Base-by-base conservation (phyloP, 2,797 vertebrate genomes). In the Podargus strigoides region DNA sequence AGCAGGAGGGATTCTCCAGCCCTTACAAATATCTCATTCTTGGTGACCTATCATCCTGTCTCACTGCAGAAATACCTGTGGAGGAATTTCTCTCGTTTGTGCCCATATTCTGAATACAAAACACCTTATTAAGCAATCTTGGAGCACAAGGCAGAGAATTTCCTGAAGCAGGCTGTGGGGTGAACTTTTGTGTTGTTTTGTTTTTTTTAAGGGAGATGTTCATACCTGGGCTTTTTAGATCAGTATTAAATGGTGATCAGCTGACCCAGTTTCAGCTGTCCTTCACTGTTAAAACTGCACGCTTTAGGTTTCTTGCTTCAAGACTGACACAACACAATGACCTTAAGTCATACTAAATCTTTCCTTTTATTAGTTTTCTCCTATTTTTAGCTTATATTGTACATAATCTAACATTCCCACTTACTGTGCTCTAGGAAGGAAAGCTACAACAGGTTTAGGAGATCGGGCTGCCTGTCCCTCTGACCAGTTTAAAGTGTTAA, bases 21-120 rank as follows among this genome's bases (percentile, higher is more conserved):
- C 24, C 62, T 46, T 32, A 6, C 32, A 30, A 30, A 3, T 32
- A 27, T 34, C 72, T 19, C 5, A 56, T 55, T 47, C 44, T 50
- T 13, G 2, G 62, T 52, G 77, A 52, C 2, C 1, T 3, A 5
- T 70, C 3, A 1, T 64, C 52, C 64, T 58, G 1, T 32, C 49
- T 86, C 32, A 2, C 39, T 55, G 30, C 2, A 4, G 72, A 42
- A 72, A 9, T n/a, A 36, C 24, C 28, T 41, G 14, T 2, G 78
- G 52, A 64, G 34, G 26, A 66, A 22, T 44, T 82, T 64, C 62
- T 58, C 67, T 73, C 67, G 19, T 85, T 90, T 5, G 1, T 87
- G 26, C 50, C 63, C 17, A 4, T 17, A 16, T n/a, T 64, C 32
- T 39, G 58, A 81, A 53, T 28, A 52, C 0, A 1, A 72, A 94